Evolutionary conservation across 35 echinoderm and acorn worm genomes (phyloP).

Genomic region (Acanthaster planci): DNA sequence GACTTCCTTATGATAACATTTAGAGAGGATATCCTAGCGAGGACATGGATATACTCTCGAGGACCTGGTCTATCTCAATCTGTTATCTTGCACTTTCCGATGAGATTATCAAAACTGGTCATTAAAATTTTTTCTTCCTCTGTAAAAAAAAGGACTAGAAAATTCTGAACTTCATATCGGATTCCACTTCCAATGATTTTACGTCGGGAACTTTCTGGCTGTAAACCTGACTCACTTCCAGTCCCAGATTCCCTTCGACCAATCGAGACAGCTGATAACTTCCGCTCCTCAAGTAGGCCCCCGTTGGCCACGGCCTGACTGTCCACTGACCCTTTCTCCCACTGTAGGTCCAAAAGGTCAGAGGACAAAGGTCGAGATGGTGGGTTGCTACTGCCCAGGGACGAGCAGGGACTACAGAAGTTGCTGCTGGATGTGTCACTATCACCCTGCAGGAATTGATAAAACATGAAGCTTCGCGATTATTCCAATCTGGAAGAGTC

Average conservation of each 20-base stretch:
- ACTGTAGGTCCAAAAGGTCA: constrained; percentile 22
- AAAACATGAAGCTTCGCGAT: too few relatives aligned
- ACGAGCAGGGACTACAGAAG: constrained; percentile 43
- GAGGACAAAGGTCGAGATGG: constrained; percentile 54
- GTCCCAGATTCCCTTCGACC: background rate
- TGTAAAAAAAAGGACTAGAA: too few relatives aligned
- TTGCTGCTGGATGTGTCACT: constrained; percentile 26
- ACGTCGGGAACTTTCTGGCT: background rate
- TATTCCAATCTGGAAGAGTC: too few relatives aligned
- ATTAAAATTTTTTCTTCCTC: too few relatives aligned
- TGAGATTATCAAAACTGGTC: too few relatives aligned
- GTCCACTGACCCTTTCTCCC: constrained; percentile 16
- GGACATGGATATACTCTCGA: too few relatives aligned
- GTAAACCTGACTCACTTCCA: background rate
- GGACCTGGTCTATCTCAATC: too few relatives aligned
- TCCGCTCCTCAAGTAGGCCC: background rate
- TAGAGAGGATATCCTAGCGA: too few relatives aligned
- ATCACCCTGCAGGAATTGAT: background rate
- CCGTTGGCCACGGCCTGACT: background rate
- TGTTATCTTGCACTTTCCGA: too few relatives aligned
- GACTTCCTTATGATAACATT: too few relatives aligned
- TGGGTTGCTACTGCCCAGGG: constrained; percentile 49
- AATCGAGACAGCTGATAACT: constrained; percentile 24
- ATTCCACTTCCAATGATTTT: too few relatives aligned
- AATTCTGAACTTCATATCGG: too few relatives aligned